These are phyloP conservation scores for Leptopilina boulardi DNA, from an alignment of 1,140 invertebrate genomes.

Conservation along the genomic window DNA sequence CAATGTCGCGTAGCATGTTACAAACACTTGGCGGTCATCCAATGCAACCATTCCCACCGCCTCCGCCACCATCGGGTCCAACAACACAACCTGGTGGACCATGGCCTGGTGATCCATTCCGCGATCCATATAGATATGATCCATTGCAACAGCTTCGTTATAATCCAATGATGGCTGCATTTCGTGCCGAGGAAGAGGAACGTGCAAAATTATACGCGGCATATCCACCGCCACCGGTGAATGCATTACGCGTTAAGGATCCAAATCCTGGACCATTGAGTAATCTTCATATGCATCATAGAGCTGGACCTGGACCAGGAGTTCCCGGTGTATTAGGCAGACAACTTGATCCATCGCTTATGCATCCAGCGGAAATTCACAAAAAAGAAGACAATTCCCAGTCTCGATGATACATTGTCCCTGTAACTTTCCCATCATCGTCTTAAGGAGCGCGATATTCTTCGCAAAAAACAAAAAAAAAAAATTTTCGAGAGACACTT, in stretches of 20 bases:
- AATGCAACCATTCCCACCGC: constrained; percentile 78
- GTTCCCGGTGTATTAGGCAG: constrained; percentile 41
- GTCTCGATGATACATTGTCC: constrained; percentile 74
- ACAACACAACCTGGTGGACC: constrained; percentile 77
- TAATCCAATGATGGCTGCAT: constrained; percentile 83
- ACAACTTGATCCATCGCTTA: constrained; percentile 63
- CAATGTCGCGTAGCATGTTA: constrained; percentile 76
- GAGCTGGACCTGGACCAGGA: constrained; percentile 71
- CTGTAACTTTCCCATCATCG: constrained; percentile 45
- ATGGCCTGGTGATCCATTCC: constrained; percentile 79
- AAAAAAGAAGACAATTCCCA: constrained; percentile 75
- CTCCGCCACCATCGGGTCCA: constrained; percentile 65
- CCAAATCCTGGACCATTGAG: constrained; percentile 78
- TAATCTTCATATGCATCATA: constrained; percentile 74
- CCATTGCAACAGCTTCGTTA: constrained; percentile 81
- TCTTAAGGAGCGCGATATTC: constrained; percentile 46
- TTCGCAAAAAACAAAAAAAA: no score
- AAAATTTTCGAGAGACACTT: no score
- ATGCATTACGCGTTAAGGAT: constrained; percentile 78
- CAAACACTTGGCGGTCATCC: constrained; percentile 73
- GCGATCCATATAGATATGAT: constrained; percentile 83
- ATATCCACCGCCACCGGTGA: constrained; percentile 79
- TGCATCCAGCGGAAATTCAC: constrained; percentile 73
- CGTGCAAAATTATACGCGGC: constrained; percentile 84
- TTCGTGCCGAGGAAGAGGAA: constrained; percentile 83